Evolutionary conservation across 2,888 invertebrate genomes (phyloP).

Genomic region (Ephialtes manifestator): DNA sequence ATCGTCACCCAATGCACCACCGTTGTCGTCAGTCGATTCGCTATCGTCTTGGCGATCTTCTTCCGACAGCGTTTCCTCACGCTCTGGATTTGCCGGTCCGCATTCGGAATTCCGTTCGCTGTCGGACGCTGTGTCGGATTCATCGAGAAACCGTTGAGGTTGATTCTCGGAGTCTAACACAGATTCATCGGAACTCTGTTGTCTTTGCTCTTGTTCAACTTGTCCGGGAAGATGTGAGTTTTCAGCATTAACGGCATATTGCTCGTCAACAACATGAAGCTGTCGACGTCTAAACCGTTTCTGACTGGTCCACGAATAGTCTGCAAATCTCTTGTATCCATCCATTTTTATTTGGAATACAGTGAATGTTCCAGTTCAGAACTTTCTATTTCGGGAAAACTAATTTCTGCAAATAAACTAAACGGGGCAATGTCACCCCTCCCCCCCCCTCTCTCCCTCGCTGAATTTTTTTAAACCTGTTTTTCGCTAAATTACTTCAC

Average conservation of each 20-base stretch:
- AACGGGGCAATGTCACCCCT: no score
- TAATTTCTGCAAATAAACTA: no score
- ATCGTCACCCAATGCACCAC: slow-evolving; percentile 8
- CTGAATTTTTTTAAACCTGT: no score
- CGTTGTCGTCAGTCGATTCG: background rate
- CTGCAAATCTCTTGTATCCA: background rate
- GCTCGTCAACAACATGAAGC: background rate
- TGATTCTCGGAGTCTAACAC: slow-evolving; percentile 12
- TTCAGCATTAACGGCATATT: background rate
- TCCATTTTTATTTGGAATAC: no score
- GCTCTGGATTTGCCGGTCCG: slow-evolving; percentile 3
- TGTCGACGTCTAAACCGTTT: slow-evolving; percentile 4
- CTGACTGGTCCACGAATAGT: slow-evolving; percentile 5
- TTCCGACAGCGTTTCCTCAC: slow-evolving; percentile 6
- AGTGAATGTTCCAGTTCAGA: slow-evolving; percentile 7
- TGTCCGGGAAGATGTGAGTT: slow-evolving; percentile 1
- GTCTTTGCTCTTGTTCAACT: slow-evolving; percentile 2
- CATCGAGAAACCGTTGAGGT: slow-evolving; percentile 4
- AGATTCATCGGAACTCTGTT: slow-evolving; percentile 5
- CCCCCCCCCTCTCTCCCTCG: no score
- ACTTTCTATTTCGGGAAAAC: background rate
- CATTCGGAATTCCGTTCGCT: slow-evolving; percentile 6
- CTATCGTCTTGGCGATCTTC: background rate
- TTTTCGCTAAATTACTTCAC: no score
- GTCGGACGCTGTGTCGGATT: slow-evolving; percentile 8